Evolutionary conservation across 2,888 invertebrate genomes (phyloP).

Genomic region (Tetranychus piercei): DNA sequence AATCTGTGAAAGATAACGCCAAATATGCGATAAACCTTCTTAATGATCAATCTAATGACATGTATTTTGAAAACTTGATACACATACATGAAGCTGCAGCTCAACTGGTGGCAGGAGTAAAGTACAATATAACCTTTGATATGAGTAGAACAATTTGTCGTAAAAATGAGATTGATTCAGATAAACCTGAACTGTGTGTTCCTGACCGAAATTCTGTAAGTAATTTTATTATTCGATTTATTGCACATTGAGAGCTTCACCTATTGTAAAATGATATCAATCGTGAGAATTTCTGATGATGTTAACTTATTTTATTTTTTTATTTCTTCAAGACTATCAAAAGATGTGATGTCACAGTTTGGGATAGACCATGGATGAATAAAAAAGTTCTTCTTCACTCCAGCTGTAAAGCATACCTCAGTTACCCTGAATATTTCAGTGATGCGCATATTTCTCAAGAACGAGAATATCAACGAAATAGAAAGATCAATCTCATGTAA

Average conservation of each 20-base stretch:
- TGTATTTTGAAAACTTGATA: background rate
- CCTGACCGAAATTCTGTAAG: background rate
- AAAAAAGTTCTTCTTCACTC: background rate
- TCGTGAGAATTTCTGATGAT: too few species aligned
- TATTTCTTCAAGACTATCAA: background rate
- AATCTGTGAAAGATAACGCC: background rate
- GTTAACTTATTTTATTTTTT: background rate
- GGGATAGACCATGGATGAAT: background rate
- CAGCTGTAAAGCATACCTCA: background rate
- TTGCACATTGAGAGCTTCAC: too few species aligned
- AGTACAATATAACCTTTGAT: background rate
- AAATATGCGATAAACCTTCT: background rate
- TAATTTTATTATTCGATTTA: background rate
- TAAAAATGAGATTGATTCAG: background rate
- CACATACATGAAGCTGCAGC: background rate
- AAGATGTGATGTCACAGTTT: background rate
- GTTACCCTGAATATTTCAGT: background rate
- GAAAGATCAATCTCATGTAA: background rate
- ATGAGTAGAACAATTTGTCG: background rate
- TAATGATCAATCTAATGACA: background rate
- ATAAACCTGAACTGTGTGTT: background rate
- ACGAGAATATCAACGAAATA: background rate
- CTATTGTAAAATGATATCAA: too few species aligned
- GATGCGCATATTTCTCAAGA: background rate
- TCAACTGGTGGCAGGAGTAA: background rate